Base-by-base conservation (phyloP, 2,797 vertebrate genomes). In the Myotis findleyi region DNA sequence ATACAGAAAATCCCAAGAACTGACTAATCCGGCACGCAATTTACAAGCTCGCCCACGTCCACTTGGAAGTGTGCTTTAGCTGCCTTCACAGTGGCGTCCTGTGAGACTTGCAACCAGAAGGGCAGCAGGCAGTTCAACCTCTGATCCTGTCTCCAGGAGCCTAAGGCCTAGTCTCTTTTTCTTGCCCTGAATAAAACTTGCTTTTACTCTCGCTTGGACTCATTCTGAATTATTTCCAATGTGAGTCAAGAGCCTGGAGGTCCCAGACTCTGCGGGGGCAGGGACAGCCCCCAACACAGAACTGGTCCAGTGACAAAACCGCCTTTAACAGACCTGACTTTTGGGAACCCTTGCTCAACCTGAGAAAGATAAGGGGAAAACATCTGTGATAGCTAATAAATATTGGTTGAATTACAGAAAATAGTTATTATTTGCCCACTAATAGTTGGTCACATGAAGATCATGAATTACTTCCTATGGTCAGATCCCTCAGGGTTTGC, bases 321-420 rank as follows among this genome's bases (percentile, higher is more conserved):
- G 38, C 14, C 69, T 88, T 36, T 62, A 82, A 36, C 57, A 95
- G 38, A 53, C 47, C 23, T 83, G 57, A 87, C 33, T 49, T 91
- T 94, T 25, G 23, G 79, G 47, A 92, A 38, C 12, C 9, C 13
- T 16, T 62, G 73, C 10, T 77, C 57, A 88, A 8, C 80, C 53
- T 93, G 51, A 89, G 79, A 89, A 96, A 92, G 44, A 62, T 55
- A 55, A 41, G 62, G 21, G 27, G 9, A 85, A 88, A 73, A 57
- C 55, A 69, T 51, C 36, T 59, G 14, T 47, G n/a, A 44, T 44
- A 41, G 36, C 16, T 27, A 81, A 75, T 64, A 64, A 72, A 44
- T 49, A 66, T 49, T 69, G 87, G 25, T 71, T 94, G 38, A 41
- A 6, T 44, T 66, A 41, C 44, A 87, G 51, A 93, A 95, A 72